Evolutionary conservation across 2,113 vertebrate species (phyloP).

Genomic region (Otocyon megalotis): DNA sequence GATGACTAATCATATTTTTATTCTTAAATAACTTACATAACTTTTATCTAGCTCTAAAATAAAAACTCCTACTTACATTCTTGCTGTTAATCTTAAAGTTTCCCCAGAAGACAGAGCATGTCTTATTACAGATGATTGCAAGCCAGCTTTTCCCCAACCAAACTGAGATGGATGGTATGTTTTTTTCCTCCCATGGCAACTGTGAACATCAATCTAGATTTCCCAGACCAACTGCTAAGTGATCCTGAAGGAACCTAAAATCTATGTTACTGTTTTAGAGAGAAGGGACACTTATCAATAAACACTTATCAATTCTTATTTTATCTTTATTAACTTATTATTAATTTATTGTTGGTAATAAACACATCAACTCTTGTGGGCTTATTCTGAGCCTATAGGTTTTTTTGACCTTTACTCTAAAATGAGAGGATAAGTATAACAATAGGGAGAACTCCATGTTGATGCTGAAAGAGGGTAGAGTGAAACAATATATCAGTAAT

Average conservation of each 20-base stretch:
- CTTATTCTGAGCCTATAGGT: background rate
- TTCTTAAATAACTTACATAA: slow-evolving; percentile 38
- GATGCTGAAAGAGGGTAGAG: background rate
- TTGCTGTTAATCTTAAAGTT: slow-evolving; percentile 54
- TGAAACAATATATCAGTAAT: background rate
- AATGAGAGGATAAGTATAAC: background rate
- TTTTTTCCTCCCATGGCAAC: background rate
- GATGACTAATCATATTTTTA: background rate
- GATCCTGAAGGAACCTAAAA: background rate
- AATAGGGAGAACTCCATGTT: background rate
- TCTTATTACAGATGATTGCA: slow-evolving; percentile 42
- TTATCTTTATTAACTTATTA: background rate
- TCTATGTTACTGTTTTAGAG: background rate
- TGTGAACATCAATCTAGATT: slow-evolving; percentile 42
- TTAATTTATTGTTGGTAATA: background rate
- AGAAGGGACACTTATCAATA: slow-evolving; percentile 57
- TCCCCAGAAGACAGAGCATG: background rate
- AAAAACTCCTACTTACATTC: slow-evolving; percentile 28
- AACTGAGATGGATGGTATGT: background rate
- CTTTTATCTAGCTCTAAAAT: background rate
- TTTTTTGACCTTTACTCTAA: slow-evolving; percentile 16
- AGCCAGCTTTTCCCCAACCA: slow-evolving; percentile 20
- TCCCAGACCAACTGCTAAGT: slow-evolving; percentile 28
- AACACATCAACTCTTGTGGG: background rate
- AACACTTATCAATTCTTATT: background rate